Evolutionary conservation across 2,888 invertebrate species (phyloP).

Genomic region (Melanostoma scalare): DNA sequence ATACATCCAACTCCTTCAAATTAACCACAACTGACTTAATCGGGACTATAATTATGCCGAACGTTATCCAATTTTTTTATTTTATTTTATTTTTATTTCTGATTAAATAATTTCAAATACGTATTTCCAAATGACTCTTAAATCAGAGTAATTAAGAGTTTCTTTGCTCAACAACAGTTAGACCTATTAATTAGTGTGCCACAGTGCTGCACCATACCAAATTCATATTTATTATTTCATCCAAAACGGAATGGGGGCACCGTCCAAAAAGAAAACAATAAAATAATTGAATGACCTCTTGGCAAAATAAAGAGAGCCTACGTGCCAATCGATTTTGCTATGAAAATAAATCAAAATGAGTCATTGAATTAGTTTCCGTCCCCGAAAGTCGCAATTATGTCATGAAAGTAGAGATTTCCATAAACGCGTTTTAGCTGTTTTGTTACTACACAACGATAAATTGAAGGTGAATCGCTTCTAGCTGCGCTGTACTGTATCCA

Average conservation of each 20-base stretch:
- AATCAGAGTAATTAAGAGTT: not conserved
- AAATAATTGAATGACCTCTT: constrained; percentile 57
- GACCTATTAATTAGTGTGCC: constrained; percentile 16
- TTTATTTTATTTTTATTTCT: constrained; percentile 9
- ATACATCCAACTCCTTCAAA: constrained; percentile 18
- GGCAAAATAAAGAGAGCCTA: constrained; percentile 27
- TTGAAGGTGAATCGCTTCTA: constrained; percentile 56
- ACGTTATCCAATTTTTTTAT: constrained; percentile 31
- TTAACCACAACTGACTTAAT: constrained; percentile 23
- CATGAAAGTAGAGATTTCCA: constrained; percentile 59
- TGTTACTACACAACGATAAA: constrained; percentile 11
- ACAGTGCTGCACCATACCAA: not conserved
- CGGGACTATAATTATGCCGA: constrained; percentile 12
- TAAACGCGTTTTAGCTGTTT: constrained; percentile 27
- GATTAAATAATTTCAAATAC: not conserved
- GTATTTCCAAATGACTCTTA: constrained; percentile 14
- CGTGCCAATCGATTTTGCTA: constrained; percentile 55
- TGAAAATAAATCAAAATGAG: constrained; percentile 45
- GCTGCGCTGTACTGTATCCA: not conserved
- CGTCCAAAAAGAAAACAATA: constrained; percentile 20
- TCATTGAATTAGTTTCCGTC: constrained; percentile 59
- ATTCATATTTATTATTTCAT: constrained; percentile 7
- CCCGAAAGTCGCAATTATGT: constrained; percentile 62
- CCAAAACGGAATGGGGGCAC: constrained; percentile 46
- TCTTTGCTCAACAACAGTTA: not conserved